Evolutionary conservation across 1,140 invertebrate genomes (phyloP).

Genomic region (Pectinophora gossypiella): DNA sequence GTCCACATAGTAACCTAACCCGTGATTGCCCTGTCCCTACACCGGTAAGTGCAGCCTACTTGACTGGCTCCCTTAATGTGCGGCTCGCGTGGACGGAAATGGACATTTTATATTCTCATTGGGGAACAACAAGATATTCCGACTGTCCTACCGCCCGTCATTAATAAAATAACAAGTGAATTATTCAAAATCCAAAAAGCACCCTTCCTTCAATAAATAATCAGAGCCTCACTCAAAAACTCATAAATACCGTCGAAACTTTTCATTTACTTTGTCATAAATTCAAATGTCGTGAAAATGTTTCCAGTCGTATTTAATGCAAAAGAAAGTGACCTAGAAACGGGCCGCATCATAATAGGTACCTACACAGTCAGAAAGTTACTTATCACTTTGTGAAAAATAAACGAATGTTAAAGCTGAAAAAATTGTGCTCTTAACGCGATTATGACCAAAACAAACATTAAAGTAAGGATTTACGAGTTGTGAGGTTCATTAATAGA

Average conservation of each 20-base stretch:
- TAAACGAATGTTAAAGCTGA: no score
- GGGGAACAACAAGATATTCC: conserved; percentile 40
- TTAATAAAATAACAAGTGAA: conserved; percentile 59
- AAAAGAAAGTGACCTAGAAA: neutral
- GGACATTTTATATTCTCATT: conserved; percentile 37
- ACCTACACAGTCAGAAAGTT: no score
- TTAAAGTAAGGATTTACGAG: neutral
- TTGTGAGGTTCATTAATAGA: neutral
- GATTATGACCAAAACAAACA: neutral
- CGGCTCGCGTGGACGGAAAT: conserved; percentile 28
- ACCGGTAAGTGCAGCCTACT: conserved; percentile 4
- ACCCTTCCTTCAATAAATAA: conserved; percentile 15
- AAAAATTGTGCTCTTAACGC: no score
- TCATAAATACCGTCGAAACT: neutral
- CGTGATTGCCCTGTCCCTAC: neutral
- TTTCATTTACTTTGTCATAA: neutral
- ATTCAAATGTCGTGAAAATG: neutral
- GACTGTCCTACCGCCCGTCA: conserved; percentile 41
- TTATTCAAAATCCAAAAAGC: conserved; percentile 38
- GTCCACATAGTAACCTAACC: neutral
- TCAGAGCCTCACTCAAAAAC: neutral
- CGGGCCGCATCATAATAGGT: no score
- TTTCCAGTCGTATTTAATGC: neutral
- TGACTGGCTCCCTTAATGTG: conserved; percentile 22
- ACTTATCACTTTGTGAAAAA: no score